Evolutionary conservation across 2,888 invertebrate species (phyloP).

Genomic region (Helicoverpa assulta): DNA sequence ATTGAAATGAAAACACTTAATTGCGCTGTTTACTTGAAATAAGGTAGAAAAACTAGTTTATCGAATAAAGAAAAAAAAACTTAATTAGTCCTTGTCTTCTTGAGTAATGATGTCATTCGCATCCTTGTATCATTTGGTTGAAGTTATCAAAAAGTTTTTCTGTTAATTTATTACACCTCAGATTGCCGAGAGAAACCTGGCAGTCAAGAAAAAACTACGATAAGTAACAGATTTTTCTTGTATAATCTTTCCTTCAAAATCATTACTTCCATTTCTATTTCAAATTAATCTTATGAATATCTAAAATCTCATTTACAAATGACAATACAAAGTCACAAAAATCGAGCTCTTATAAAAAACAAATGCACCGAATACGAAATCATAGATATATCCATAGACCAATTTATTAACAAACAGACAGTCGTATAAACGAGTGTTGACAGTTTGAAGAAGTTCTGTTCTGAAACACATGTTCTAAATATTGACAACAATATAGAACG

Average conservation of each 20-base stretch:
- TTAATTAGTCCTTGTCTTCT: constrained; percentile 16
- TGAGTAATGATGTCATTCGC: constrained; percentile 30
- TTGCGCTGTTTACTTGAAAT: constrained; percentile 43
- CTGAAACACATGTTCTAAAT: constrained; percentile 56
- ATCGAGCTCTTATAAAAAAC: not conserved
- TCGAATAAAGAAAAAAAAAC: constrained; percentile 22
- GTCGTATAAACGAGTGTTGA: not conserved
- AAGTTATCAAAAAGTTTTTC: not conserved
- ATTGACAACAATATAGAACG: constrained; percentile 57
- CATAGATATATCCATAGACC: not conserved
- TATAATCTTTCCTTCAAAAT: not conserved
- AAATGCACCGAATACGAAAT: not conserved
- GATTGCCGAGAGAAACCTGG: not conserved
- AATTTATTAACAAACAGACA: not conserved
- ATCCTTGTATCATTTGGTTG: not conserved
- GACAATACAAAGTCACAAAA: not conserved
- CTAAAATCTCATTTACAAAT: not conserved
- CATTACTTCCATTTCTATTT: not conserved
- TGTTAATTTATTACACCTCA: not conserved
- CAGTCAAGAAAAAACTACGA: not conserved
- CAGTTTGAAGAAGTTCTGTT: constrained; percentile 2
- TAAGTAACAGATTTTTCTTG: not conserved
- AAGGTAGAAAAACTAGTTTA: constrained; percentile 33
- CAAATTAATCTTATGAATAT: not conserved
- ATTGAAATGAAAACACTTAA: constrained; percentile 48